Evolutionary conservation across 2,797 vertebrate genomes (phyloP).

Genomic region (Taeniopygia guttata): DNA sequence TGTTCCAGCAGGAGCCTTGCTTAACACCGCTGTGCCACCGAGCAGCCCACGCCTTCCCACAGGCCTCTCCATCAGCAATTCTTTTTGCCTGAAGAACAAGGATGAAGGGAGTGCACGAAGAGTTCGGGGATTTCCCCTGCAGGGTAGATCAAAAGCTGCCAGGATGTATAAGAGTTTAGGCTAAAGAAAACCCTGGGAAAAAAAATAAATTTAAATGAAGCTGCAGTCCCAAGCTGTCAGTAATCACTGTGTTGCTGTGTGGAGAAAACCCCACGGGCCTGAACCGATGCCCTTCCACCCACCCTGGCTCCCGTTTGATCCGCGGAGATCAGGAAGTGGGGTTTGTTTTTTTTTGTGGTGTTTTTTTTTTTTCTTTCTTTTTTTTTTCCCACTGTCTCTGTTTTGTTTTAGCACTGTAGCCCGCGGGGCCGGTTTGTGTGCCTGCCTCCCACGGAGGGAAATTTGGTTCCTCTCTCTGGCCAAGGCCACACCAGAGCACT

Average conservation of each 20-base stretch:
- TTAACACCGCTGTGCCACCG: rapidly evolving
- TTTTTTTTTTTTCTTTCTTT: too few relatives aligned
- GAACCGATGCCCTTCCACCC: constrained; percentile 28
- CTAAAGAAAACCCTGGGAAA: constrained; percentile 22
- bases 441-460: constrained; percentile 54
- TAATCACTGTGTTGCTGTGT: background rate
- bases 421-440: background rate
- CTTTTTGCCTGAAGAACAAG: background rate
- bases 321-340: constrained; percentile 14
- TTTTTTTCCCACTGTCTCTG: background rate
- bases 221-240: background rate
- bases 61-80: background rate
- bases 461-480: background rate
- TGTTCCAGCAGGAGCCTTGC: rapidly evolving
- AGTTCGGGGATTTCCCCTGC: constrained; percentile 46
- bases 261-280: constrained; percentile 39
- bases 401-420: constrained; percentile 20
- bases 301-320: background rate
- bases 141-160: constrained; percentile 57
- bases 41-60: constrained; percentile 5
- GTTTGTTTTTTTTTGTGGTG: too few relatives aligned
- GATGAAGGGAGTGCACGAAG: background rate
- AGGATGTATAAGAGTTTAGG: background rate
- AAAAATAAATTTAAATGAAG: background rate
- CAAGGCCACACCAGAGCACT: background rate